Conservation (phyloP, 2,113 vertebrate species). For the Clarias gariepinus region DNA sequence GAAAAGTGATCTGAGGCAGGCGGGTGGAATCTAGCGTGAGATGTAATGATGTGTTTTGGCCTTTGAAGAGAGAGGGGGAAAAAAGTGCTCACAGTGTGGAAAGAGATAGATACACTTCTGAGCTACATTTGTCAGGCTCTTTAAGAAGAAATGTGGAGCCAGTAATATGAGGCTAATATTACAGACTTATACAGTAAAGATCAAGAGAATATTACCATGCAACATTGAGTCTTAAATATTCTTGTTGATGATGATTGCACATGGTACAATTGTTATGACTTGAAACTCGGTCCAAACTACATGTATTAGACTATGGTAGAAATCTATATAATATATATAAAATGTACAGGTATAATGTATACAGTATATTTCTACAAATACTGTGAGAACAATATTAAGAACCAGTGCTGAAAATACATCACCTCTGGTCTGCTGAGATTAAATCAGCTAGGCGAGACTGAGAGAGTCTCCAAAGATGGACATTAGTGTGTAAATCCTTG, state of each 20-base stretch:
- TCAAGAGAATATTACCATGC: no score
- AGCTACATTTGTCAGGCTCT: slow-evolving; percentile 11
- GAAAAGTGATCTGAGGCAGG: slow-evolving; percentile 35
- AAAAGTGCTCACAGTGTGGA: slow-evolving; percentile 35
- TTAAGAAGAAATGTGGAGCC: neutral
- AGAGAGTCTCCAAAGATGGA: neutral
- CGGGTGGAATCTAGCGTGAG: slow-evolving; percentile 53
- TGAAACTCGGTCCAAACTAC: no score
- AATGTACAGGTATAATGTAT: no score
- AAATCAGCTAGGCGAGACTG: neutral
- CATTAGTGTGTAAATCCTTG: neutral
- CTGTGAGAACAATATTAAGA: neutral
- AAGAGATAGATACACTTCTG: slow-evolving; percentile 1
- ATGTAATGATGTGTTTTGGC: slow-evolving; percentile 38
- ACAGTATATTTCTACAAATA: neutral
- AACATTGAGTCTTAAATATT: no score
- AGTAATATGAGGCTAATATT: slow-evolving; percentile 19
- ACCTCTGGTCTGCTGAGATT: neutral
- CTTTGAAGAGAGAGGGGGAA: slow-evolving; percentile 37
- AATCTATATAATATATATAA: no score
- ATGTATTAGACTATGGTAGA: no score
- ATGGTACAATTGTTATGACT: no score
- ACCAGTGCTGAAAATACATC: neutral
- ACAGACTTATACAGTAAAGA: neutral
- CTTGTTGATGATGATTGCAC: no score